Percentiles rank a stretch among this genome's conserved stretches.
These are phyloP conservation scores for Crotalus helleri DNA, from an alignment of 2,113 vertebrate genomes.

Conservation along the genomic window DNA sequence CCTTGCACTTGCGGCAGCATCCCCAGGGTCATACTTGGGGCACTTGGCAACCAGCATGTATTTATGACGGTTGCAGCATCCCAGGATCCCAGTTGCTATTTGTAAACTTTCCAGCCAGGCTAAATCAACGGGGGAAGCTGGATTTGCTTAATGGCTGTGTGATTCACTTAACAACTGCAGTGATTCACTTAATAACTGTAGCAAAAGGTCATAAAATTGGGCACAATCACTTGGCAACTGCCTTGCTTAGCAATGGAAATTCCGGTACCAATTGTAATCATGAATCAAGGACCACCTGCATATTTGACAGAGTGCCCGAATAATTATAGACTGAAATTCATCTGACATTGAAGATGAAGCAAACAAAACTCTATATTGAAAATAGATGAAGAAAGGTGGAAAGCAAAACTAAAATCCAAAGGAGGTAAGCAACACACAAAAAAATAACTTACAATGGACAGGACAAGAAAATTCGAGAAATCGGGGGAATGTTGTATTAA, in stretches of 20 bases:
- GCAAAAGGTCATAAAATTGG: neutral
- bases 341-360: neutral
- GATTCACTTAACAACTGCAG: neutral
- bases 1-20: neutral
- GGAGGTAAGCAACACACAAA: too few species aligned
- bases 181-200: neutral
- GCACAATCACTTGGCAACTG: neutral
- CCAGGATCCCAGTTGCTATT: neutral
- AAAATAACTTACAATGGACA: too few species aligned
- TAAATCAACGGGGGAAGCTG: neutral
- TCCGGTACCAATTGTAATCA: neutral
- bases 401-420: too few species aligned
- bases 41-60: neutral
- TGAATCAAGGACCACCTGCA: neutral
- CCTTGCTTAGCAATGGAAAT: neutral
- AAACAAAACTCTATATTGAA: neutral
- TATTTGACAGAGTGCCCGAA: neutral
- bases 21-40: neutral
- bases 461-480: too few species aligned
- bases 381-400: neutral
- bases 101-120: neutral
- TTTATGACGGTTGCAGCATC: neutral
- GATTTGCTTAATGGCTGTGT: neutral
- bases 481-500: too few species aligned
- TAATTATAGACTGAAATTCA: neutral